These are phyloP conservation scores for Apotomis capreana DNA, from an alignment of 2,888 invertebrate species.

Conservation along the genomic window DNA sequence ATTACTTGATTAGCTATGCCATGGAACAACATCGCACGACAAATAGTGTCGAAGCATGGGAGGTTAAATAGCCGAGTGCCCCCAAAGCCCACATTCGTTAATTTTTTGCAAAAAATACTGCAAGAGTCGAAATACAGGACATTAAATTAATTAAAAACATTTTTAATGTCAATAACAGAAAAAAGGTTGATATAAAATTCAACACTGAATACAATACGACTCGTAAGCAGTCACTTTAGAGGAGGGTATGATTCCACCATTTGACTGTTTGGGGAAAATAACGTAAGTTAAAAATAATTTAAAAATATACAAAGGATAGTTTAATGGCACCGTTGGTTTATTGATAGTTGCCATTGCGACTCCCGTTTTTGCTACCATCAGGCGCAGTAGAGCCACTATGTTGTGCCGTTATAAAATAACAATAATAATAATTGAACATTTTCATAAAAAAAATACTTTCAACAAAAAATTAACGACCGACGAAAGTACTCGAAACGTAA, in stretches of 20 bases:
- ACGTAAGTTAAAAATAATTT: slow-evolving; percentile 7
- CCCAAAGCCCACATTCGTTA: slow-evolving; percentile 6
- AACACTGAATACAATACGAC: slow-evolving; percentile 13
- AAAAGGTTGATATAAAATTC: slow-evolving; percentile 15
- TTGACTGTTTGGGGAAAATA: slow-evolving; percentile 11
- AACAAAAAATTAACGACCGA: too few species aligned
- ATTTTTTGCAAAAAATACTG: slow-evolving; percentile 13
- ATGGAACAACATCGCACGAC: slow-evolving; percentile 2
- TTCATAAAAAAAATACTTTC: too few species aligned
- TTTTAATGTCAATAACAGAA: slow-evolving; percentile 11
- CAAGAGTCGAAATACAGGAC: slow-evolving; percentile 7
- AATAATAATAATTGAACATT: too few species aligned
- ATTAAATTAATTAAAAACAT: slow-evolving; percentile 5
- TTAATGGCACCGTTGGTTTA: too few species aligned
- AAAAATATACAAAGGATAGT: not conserved
- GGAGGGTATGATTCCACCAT: slow-evolving; percentile 10
- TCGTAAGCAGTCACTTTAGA: slow-evolving; percentile 3
- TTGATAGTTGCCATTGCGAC: too few species aligned
- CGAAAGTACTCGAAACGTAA: too few species aligned
- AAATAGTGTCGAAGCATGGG: slow-evolving; percentile 25
- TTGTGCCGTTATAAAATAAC: too few species aligned
- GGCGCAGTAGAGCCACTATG: too few species aligned
- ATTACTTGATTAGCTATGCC: slow-evolving; percentile 18
- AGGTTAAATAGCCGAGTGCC: slow-evolving; percentile 18
- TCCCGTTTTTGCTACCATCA: too few species aligned